Evolutionary conservation across 1,140 invertebrate species (phyloP), one percentile per base, ranked within the genome.

Genomic region (Pseudomyrmex flavicornis): DNA sequence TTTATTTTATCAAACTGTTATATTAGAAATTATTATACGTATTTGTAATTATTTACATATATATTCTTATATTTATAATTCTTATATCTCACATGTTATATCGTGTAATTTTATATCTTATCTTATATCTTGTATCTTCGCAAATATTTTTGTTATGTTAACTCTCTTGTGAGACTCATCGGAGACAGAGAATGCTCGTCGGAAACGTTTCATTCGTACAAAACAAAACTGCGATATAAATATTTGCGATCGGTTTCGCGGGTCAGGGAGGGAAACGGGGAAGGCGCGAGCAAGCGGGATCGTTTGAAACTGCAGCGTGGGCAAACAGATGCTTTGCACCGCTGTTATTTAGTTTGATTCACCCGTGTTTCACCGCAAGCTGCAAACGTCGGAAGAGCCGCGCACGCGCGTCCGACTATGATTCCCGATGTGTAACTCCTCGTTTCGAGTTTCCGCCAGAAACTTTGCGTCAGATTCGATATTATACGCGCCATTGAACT

Each of bases 211-310:
- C 26, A 26, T 26, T 10, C 15, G 9, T 58, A 93, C 93, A 92
- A 92, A 79, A 93, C 88, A 85, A 92, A 91, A 91, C 89, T 84
- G 86, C 85, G 83, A 91, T 93, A 93, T 91, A 91, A 93, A 91
- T 85, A 88, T 90, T 90, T 83, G 79, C 85, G 73, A 82, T 85
- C 59, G 56, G 85, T 80, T 62, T 15, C 13, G 82, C 15, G 15
- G 22, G 46, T 35, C 35, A 0, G 35, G 35, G 35, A 5, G 35
- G 4, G 35, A 2, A 2, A 26, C 22, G 35, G 35, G 35, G 4
- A 7, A 35, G 0, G 35, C 26, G 35, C 35, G 35, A 35, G 13
- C 5, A 48, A 83, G 70, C 52, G 74, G 65, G 69, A 72, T 44
- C 59, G 44, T 80, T 76, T 15, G 48, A 82, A 85, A 86, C 50